Conservation (phyloP, 2,113 vertebrate genomes). For the Emydura subglobosa region DNA sequence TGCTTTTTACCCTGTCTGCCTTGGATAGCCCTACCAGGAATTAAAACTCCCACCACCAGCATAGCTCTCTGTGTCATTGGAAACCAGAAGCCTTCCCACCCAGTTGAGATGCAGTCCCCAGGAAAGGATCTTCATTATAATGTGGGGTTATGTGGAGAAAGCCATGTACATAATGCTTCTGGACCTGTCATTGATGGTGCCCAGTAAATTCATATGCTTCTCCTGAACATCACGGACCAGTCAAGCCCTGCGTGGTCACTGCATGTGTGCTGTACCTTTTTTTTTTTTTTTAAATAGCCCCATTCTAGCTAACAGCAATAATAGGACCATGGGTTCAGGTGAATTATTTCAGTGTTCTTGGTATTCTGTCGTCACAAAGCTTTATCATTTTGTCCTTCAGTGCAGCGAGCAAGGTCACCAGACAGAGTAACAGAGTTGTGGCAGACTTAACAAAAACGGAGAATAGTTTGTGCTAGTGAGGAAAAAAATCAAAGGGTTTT, state of each 20-base stretch:
- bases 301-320: constrained; percentile 70
- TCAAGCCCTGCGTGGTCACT: constrained; percentile 78
- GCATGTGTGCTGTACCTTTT: constrained; percentile 43
- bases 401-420: constrained; percentile 84
- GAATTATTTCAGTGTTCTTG: constrained; percentile 84
- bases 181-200: constrained; percentile 41
- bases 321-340: constrained; percentile 71
- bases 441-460: constrained; percentile 77
- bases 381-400: constrained; percentile 89
- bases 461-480: constrained; percentile 74
- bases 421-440: constrained; percentile 82
- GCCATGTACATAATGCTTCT: constrained; percentile 12
- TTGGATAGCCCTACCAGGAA: background rate
- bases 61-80: background rate
- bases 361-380: constrained; percentile 76
- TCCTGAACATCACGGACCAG: constrained; percentile 31
- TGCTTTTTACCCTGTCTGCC: background rate
- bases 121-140: background rate
- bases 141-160: constrained; percentile 8
- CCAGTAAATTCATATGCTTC: constrained; percentile 15
- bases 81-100: background rate
- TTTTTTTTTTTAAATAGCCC: constrained; percentile 69
- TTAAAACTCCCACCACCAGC: background rate
- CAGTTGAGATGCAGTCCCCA: fast-evolving
- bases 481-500: constrained; percentile 20